Evolutionary conservation across 1,140 invertebrate species (phyloP).

Genomic region (Medauroidea extradentata): DNA sequence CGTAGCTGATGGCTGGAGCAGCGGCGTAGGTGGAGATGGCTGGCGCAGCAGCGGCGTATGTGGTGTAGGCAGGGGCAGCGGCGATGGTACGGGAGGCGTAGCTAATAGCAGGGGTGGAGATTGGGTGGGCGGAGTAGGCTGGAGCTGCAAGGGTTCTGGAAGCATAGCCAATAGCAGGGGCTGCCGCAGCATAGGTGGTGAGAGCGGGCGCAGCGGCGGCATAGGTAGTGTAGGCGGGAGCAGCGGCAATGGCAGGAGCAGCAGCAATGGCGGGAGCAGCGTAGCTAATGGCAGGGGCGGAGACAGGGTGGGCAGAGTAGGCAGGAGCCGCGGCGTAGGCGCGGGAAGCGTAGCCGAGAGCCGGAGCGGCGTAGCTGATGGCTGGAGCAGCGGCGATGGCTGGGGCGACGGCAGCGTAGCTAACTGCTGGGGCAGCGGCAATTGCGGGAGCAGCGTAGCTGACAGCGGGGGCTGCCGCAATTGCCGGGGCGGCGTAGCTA

Average conservation of each 20-base stretch:
- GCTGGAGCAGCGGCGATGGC: slow-evolving; percentile 9
- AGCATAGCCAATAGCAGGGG: background rate
- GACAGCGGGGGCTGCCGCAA: slow-evolving; percentile 46
- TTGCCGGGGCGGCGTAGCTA: slow-evolving; percentile 61
- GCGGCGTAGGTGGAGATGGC: background rate
- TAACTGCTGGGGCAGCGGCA: too few species aligned
- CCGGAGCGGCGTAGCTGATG: background rate
- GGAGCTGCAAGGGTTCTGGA: background rate
- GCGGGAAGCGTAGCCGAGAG: slow-evolving; percentile 1
- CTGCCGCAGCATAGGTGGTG: background rate
- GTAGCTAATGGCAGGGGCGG: background rate
- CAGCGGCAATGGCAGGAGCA: too few species aligned
- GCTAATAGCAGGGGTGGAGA: too few species aligned
- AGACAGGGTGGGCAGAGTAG: background rate
- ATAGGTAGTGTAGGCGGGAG: background rate
- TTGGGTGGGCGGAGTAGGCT: too few species aligned
- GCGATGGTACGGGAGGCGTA: background rate
- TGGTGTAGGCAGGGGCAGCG: background rate
- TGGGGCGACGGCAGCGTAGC: background rate
- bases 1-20: background rate
- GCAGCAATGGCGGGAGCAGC: background rate
- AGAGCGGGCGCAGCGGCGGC: background rate
- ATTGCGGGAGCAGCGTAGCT: slow-evolving; percentile 10
- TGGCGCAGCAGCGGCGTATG: background rate
- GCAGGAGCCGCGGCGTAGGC: background rate